Percentiles rank a stretch among this genome's conserved stretches.
Evolutionary conservation across 2,797 vertebrate species (phyloP).

Genomic region (Astyanax mexicanus): DNA sequence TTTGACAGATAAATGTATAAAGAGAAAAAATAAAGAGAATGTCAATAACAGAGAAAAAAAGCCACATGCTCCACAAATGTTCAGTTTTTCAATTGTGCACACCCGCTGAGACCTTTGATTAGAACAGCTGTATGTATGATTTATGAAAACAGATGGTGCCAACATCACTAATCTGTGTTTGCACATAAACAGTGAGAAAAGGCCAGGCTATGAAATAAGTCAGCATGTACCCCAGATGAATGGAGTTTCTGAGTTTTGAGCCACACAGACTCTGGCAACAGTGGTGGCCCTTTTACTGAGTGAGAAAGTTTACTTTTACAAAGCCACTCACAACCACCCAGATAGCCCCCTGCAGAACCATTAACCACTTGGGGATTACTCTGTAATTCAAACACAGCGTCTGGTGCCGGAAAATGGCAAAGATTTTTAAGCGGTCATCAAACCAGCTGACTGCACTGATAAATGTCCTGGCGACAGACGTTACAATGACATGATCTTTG

Average conservation of each 20-base stretch:
- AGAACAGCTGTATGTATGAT: slow-evolving; percentile 34
- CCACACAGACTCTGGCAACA: background rate
- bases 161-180: slow-evolving; percentile 31
- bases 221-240: slow-evolving; percentile 17
- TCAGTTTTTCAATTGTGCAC: background rate
- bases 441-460: background rate
- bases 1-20: background rate
- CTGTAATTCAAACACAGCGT: slow-evolving; percentile 6
- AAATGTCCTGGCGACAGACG: background rate
- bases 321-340: slow-evolving; percentile 25
- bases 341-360: slow-evolving; percentile 1
- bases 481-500: background rate
- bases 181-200: slow-evolving; percentile 16
- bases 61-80: too few relatives aligned
- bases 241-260: slow-evolving; percentile 3
- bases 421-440: background rate
- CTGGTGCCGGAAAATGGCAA: slow-evolving; percentile 20
- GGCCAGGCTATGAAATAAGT: slow-evolving; percentile 18
- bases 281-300: slow-evolving; percentile 12
- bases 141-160: slow-evolving; percentile 39
- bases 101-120: slow-evolving; percentile 15
- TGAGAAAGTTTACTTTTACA: slow-evolving; percentile 26
- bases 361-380: background rate
- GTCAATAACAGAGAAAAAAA: slow-evolving; percentile 16
- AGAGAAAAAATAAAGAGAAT: background rate